Conservation (phyloP, 2,888 invertebrate species). For the Eupeodes latifasciatus region DNA sequence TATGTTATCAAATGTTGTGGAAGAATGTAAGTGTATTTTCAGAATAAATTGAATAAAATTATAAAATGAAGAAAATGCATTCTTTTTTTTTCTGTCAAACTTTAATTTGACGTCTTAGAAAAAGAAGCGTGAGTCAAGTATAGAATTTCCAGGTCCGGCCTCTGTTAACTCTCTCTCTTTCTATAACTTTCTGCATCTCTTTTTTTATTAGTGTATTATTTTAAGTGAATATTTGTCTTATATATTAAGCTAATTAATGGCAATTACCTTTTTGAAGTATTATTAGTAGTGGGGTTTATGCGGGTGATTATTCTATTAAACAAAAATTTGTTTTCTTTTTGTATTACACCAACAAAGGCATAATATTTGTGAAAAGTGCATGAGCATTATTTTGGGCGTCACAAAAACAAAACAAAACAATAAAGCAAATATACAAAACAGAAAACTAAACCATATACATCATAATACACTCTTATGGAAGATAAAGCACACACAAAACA, state of each 20-base stretch:
- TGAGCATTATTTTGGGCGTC: slow-evolving; percentile 26
- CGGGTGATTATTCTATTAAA: slow-evolving; percentile 41
- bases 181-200: slow-evolving; percentile 20
- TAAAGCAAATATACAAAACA: slow-evolving; percentile 4
- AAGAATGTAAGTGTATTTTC: no score
- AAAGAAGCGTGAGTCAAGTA: no score
- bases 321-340: slow-evolving; percentile 23
- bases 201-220: slow-evolving; percentile 15
- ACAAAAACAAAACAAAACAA: slow-evolving; percentile 27
- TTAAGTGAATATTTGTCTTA: slow-evolving; percentile 39
- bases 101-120: no score
- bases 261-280: slow-evolving; percentile 70
- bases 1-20: no score
- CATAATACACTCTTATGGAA: not conserved
- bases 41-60: no score
- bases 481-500: slow-evolving; percentile 10
- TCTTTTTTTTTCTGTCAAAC: no score
- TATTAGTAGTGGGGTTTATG: slow-evolving; percentile 50
- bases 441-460: not conserved
- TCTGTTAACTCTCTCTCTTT: not conserved
- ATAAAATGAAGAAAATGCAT: no score
- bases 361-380: slow-evolving; percentile 46
- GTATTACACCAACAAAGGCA: not conserved
- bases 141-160: not conserved
- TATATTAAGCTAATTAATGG: slow-evolving; percentile 51